Evolutionary conservation across 2,888 invertebrate genomes (phyloP), one percentile per base, ranked within the genome.

Genomic region (Acanthopleura granulata): DNA sequence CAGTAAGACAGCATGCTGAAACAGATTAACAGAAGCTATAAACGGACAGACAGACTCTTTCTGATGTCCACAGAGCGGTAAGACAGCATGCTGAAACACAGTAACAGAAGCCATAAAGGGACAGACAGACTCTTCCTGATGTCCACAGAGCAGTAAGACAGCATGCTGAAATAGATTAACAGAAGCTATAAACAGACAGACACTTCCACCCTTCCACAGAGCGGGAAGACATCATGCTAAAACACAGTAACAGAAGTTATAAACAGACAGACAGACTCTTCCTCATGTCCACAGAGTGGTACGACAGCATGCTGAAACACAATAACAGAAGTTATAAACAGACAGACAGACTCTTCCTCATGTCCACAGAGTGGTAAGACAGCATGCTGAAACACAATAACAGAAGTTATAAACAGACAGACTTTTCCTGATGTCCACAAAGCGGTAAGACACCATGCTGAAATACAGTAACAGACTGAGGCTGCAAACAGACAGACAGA

Each of bases 361-460:
- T 99, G 90, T 99, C 99, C 73, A 99, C 99, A 3, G 98, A 98
- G 73, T 97, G 94, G 90, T 97, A 97, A 0, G 97, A 96, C 74
- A 97, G 91, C 97, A 97, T 97, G 88, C 96, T 96, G 88, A 30
- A 89, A 83, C n/a, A n/a, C n/a, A n/a, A n/a, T n/a, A n/a, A n/a
- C n/a, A n/a, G n/a, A n/a, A n/a, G n/a, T n/a, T n/a, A n/a, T n/a
- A n/a, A n/a, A n/a, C n/a, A n/a, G n/a, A n/a, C 61, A 99, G 92
- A 12, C 97, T 97, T 92, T 99, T 99, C 77, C 98, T 94, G 82
- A 93, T 99, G 90, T 99, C 99, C 73, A 99, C 99, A 3, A 98
- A 98, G 73, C 97, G 94, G 90, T 97, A 97, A 0, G 97, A 96
- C 74, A 97, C 91, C 97, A 97, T 97, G 88, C 96, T 96, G 88